These are phyloP conservation scores for Smithornis capensis DNA, from an alignment of 2,113 vertebrate species.

Conservation along the genomic window DNA sequence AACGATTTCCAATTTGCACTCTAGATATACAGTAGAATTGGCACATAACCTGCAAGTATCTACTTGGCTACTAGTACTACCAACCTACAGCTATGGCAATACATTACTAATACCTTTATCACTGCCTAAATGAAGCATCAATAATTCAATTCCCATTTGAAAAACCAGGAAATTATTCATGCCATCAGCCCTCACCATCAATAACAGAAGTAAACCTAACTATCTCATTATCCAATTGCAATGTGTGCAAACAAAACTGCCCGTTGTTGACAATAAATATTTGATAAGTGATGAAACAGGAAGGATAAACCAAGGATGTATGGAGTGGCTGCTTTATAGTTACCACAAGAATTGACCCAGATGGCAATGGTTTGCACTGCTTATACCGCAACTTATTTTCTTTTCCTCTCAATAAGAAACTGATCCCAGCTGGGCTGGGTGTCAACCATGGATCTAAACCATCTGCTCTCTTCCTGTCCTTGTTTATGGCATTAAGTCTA, in stretches of 20 bases:
- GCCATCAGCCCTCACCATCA: conserved; percentile 69
- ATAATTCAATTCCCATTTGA: conserved; percentile 82
- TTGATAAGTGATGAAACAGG: conserved; percentile 75
- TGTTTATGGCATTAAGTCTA: conserved; percentile 36
- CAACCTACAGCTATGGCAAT: neutral
- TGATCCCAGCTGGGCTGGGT: conserved; percentile 14
- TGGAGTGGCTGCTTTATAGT: neutral
- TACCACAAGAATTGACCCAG: conserved; percentile 37
- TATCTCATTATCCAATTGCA: conserved; percentile 79
- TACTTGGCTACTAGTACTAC: neutral
- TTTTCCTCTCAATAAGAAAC: conserved; percentile 30
- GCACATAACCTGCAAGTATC: neutral
- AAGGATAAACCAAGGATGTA: conserved; percentile 77
- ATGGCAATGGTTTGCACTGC: conserved; percentile 17
- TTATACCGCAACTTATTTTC: conserved; percentile 2
- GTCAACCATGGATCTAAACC: neutral
- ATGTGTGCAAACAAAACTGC: conserved; percentile 79
- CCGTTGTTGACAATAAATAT: conserved; percentile 81
- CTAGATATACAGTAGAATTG: neutral
- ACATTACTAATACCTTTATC: conserved; percentile 68
- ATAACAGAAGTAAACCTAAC: conserved; percentile 75
- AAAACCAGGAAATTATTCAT: conserved; percentile 81
- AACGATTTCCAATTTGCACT: neutral
- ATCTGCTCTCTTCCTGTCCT: conserved; percentile 34
- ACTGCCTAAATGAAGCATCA: conserved; percentile 76